Evolutionary conservation across 2,113 vertebrate species (phyloP).

Genomic region (Notothenia coriiceps): DNA sequence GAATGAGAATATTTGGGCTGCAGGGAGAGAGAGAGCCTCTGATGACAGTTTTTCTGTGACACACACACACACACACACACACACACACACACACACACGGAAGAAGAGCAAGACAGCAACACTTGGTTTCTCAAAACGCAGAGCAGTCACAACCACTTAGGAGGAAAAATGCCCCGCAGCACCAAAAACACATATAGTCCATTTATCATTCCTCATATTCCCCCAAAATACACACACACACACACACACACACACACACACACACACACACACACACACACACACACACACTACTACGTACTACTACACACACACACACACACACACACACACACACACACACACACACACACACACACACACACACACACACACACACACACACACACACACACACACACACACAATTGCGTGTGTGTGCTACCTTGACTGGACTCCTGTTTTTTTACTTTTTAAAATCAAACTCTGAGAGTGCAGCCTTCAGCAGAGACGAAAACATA

Average conservation of each 20-base stretch:
- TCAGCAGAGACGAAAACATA: constrained; percentile 32
- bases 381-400: not conserved
- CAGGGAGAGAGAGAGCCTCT: constrained; percentile 55
- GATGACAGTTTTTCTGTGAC: constrained; percentile 64
- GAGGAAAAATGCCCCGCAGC: constrained; percentile 79
- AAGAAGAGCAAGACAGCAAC: constrained; percentile 13
- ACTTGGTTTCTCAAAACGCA: constrained; percentile 70
- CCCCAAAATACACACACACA: constrained; percentile 22
- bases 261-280: not conserved
- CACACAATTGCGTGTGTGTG: constrained; percentile 8
- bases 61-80: constrained; percentile 40
- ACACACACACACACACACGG: constrained; percentile 34
- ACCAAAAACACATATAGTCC: constrained; percentile 76
- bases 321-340: not conserved
- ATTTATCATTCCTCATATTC: constrained; percentile 75
- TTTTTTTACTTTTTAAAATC: constrained; percentile 58
- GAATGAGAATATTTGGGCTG: constrained; percentile 44
- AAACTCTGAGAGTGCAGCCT: constrained; percentile 42
- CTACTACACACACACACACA: not conserved
- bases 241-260: not conserved
- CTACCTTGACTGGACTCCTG: constrained; percentile 28
- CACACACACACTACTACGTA: constrained; percentile 2
- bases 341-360: not conserved
- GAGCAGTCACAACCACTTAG: constrained; percentile 81
- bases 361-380: not conserved